Base-by-base conservation (phyloP, 2,888 invertebrate species). In the Synergus umbraculus region DNA sequence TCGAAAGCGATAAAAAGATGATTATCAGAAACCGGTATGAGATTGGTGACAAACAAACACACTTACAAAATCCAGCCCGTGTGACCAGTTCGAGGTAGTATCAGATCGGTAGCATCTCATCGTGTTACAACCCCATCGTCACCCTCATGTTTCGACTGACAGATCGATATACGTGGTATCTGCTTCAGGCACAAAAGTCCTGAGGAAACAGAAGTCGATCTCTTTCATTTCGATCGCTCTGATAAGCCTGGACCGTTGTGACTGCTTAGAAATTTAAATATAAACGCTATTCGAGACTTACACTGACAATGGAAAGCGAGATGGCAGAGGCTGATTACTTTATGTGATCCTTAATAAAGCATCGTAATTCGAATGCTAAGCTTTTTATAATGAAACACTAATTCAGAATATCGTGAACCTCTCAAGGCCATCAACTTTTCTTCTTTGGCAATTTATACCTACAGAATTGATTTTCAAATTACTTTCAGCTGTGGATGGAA, bases 61-160 rank as follows among this genome's bases (percentile, higher is more conserved):
- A 49, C n/a, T 29, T 15, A 54, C 54, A 54, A 54, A 73, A 54
- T 29, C 37, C n/a, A 15, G 37, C n/a, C 54, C 54, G 37, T 73
- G 73, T 54, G 73, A 54, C 37, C 29, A 73, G 37, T 73, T 73
- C 10, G n/a, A 54, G 73, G 4, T 9, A 37, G 37, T 73, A 73
- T 73, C 54, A 54, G 73, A 54, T 69, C 69, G 29, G 69, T 69
- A 69, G 69, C 69, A 69, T 54, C 41, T 73, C 5, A 54, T 54
- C 54, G 15, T 73, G 49, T 73, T 73, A 73, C 73, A 73, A 73
- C 54, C 49, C 49, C n/a, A 73, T 73, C 73, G 73, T 54, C 73
- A 54, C 73, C 49, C 73, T 73, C 22, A 60, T 60, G 10, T 37
- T 73, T 54, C 46, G 49, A 49, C 13, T 69, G 69, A 69, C 69